Percentiles rank a stretch among this genome's conserved stretches.
phyloP scores from a whole-genome alignment of 2,888 invertebrate genomes.

The Aphodius granarius region DNA sequence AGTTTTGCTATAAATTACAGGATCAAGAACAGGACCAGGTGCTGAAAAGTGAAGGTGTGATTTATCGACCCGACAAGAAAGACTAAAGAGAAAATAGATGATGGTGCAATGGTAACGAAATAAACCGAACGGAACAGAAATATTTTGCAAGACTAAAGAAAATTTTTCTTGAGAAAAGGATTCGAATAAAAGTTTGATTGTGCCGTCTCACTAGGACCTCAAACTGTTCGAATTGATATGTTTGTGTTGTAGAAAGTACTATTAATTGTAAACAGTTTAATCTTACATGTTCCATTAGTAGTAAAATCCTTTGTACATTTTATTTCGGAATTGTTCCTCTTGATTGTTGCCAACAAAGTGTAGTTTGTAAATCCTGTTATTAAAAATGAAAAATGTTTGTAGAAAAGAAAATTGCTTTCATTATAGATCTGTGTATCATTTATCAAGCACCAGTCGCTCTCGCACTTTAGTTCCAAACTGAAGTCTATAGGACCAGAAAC shows the following conservation, averaged over 20 bases:
- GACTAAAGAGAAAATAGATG: too few species aligned
- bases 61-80: too few species aligned
- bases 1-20: neutral
- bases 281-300: neutral
- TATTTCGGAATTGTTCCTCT: neutral
- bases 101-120: too few species aligned
- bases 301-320: neutral
- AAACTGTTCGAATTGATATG: too few species aligned
- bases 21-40: constrained; percentile 4
- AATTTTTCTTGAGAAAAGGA: too few species aligned
- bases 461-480: neutral
- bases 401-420: neutral
- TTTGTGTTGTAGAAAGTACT: too few species aligned
- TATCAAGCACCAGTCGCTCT: neutral
- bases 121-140: too few species aligned
- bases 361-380: neutral
- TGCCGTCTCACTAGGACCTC: too few species aligned
- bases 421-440: neutral
- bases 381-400: neutral
- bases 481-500: neutral
- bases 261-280: neutral
- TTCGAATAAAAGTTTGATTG: too few species aligned
- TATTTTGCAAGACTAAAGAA: too few species aligned
- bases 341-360: neutral
- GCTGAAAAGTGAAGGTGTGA: neutral